These are phyloP conservation scores for Solenopsis fugax DNA, from an alignment of 1,140 invertebrate genomes.

Conservation along the genomic window DNA sequence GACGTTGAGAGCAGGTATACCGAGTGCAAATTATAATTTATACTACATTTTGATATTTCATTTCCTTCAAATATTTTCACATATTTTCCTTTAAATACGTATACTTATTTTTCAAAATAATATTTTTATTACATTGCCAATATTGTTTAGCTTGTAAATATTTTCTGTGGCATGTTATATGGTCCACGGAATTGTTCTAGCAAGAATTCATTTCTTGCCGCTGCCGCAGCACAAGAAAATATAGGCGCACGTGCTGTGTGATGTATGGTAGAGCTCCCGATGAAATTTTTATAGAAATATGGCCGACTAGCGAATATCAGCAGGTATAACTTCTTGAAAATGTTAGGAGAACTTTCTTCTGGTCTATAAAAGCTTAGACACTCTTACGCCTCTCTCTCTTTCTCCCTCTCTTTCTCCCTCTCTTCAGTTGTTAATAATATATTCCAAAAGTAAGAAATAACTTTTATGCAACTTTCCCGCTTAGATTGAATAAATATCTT, in stretches of 20 bases:
- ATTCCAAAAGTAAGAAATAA: constrained; percentile 13
- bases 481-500: constrained; percentile 31
- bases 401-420: no score
- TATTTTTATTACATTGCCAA: not conserved
- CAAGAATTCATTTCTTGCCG: constrained; percentile 47
- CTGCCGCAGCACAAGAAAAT: constrained; percentile 31
- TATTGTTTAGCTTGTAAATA: constrained; percentile 19
- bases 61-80: not conserved
- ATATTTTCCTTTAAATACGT: not conserved
- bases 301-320: constrained; percentile 49
- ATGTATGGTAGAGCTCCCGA: constrained; percentile 57
- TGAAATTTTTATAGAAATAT: constrained; percentile 64
- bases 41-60: constrained; percentile 1
- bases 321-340: constrained; percentile 68
- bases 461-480: not conserved
- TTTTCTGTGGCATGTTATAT: not conserved
- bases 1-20: not conserved
- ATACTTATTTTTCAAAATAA: not conserved
- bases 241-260: constrained; percentile 18
- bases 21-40: constrained; percentile 6
- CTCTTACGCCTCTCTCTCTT: not conserved
- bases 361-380: constrained; percentile 16
- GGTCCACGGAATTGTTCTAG: not conserved
- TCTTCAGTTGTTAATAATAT: constrained; percentile 59
- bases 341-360: constrained; percentile 39